A percentile compares a stretch with the other conserved stretches of the same genome.
These are phyloP conservation scores for Diuraphis noxia DNA, from an alignment of 1,140 invertebrate genomes.

Conservation along the genomic window DNA sequence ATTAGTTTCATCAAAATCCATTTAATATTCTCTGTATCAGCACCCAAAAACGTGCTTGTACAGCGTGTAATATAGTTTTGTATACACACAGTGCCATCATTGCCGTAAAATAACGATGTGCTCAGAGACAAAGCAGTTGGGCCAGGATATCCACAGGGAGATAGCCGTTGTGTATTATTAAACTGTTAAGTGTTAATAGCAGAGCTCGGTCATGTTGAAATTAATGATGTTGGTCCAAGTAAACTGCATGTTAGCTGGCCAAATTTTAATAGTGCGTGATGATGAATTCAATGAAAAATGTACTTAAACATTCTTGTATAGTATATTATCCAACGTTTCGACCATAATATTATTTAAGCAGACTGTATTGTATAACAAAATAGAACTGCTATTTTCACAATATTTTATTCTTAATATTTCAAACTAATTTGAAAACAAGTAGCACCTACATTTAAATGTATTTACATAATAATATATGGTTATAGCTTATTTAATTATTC, in stretches of 20 bases:
- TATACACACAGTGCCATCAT: background rate
- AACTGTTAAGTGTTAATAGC: conserved; percentile 8
- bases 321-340: background rate
- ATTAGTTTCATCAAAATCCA: conserved; percentile 34
- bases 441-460: background rate
- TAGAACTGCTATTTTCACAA: background rate
- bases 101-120: background rate
- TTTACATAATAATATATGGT: too few relatives aligned
- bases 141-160: background rate
- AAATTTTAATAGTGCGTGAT: conserved; percentile 1
- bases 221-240: background rate
- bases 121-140: background rate
- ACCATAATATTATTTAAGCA: background rate
- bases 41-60: conserved; percentile 32
- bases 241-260: background rate
- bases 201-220: background rate
- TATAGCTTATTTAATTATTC: background rate
- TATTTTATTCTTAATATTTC: background rate
- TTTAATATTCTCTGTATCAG: conserved; percentile 36
- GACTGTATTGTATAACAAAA: background rate
- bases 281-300: conserved; percentile 9
- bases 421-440: background rate
- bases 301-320: background rate
- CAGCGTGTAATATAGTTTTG: conserved; percentile 34
- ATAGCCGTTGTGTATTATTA: background rate